Conservation (phyloP, 2,113 vertebrate species). For the Micromys minutus region DNA sequence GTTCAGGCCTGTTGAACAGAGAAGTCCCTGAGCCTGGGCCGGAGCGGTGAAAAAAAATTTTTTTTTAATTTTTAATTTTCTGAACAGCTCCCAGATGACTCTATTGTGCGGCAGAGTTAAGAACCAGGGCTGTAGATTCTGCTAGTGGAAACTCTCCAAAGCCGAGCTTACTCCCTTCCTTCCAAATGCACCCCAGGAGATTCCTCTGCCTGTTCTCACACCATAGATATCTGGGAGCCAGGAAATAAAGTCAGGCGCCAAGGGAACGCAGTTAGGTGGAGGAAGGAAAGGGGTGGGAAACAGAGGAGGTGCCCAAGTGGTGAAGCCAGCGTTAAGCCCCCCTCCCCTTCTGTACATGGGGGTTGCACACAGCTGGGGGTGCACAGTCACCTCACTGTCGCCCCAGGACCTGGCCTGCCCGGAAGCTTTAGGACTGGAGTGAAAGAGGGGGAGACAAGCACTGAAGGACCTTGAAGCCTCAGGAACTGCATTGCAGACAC, state of each 20-base stretch:
- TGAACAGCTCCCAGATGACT: constrained; percentile 70
- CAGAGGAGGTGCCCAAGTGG: neutral
- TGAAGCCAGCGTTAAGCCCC: neutral
- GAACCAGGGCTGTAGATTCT: constrained; percentile 46
- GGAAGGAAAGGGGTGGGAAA: neutral
- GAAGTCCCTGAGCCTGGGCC: neutral
- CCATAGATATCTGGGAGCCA: constrained; percentile 64
- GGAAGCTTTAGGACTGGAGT: neutral
- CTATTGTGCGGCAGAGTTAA: constrained; percentile 46
- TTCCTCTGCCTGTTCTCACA: constrained; percentile 71
- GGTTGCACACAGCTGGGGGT: neutral
- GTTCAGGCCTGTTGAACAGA: neutral
- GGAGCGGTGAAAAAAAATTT: neutral
- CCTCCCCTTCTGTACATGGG: neutral
- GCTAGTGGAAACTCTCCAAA: constrained; percentile 59
- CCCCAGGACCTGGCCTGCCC: neutral
- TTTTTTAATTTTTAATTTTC: neutral
- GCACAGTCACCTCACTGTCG: neutral
- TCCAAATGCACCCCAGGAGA: constrained; percentile 74
- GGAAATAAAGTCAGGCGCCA: constrained; percentile 42
- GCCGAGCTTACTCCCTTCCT: constrained; percentile 67
- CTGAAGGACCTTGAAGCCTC: neutral
- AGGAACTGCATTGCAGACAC: neutral
- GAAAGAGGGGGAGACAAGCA: neutral
- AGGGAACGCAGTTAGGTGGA: neutral